These are phyloP conservation scores for Henricia sp. DNA, from an alignment of 53 echinoderm and acorn worm genomes.

Conservation along the genomic window DNA sequence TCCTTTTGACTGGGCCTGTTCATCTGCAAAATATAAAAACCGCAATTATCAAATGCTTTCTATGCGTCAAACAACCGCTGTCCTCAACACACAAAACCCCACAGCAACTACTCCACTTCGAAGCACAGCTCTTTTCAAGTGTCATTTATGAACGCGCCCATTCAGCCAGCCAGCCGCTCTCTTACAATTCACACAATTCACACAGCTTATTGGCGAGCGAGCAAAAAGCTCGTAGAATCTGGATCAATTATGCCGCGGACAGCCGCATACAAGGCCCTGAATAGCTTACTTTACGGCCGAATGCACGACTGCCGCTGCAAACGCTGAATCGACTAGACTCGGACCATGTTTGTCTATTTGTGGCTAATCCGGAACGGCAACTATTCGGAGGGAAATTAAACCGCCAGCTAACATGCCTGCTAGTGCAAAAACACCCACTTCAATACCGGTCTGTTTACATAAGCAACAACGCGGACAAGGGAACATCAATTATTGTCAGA, in stretches of 20 bases:
- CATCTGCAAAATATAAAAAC: too few species aligned
- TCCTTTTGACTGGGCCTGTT: too few species aligned
- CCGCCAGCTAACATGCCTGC: conserved; percentile 45
- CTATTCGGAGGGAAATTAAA: conserved; percentile 52
- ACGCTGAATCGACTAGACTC: conserved; percentile 45
- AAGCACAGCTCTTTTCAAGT: not conserved
- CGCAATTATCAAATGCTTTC: too few species aligned
- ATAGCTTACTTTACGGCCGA: conserved; percentile 36
- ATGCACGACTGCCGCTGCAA: conserved; percentile 26
- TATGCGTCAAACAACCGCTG: too few species aligned
- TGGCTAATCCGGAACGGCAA: conserved; percentile 64
- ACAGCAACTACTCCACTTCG: not conserved
- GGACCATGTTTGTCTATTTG: conserved; percentile 51
- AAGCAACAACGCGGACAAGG: not conserved
- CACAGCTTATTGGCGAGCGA: too few species aligned
- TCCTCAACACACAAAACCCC: too few species aligned
- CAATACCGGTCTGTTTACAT: conserved; percentile 39
- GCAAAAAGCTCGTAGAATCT: conserved; percentile 55
- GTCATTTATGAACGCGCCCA: conserved; percentile 3
- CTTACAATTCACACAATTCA: not conserved
- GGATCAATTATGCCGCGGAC: conserved; percentile 52
- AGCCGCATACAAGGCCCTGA: not conserved
- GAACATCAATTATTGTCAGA: conserved; percentile 35
- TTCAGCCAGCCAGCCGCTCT: not conserved
- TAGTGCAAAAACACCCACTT: conserved; percentile 55